phyloP scores from a whole-genome alignment of 2,113 vertebrate species.

The Cnemophilus loriae region DNA sequence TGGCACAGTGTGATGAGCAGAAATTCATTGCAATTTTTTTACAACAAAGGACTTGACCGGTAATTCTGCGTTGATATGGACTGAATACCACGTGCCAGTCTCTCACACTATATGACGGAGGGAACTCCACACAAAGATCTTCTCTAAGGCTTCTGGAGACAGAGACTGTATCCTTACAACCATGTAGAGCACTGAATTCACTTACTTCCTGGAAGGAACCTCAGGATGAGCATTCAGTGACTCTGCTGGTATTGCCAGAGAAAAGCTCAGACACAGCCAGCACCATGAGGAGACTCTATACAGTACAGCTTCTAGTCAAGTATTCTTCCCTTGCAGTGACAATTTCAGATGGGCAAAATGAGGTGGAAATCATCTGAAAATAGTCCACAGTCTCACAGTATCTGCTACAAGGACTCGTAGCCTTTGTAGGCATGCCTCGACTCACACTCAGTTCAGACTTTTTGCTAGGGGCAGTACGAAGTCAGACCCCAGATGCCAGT shows the following conservation, averaged over 20 bases:
- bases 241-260: background rate
- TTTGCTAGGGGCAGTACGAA: background rate
- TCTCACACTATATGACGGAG: background rate
- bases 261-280: background rate
- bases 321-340: background rate
- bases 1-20: background rate
- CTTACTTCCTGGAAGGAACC: background rate
- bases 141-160: background rate
- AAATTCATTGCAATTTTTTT: background rate
- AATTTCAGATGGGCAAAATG: background rate
- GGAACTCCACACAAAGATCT: background rate
- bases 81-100: accelerated
- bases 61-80: background rate
- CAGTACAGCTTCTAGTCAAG: background rate
- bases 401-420: background rate
- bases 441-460: background rate
- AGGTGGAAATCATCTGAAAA: background rate
- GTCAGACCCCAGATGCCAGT: background rate
- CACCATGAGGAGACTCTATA: background rate
- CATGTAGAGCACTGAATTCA: background rate
- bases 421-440: background rate
- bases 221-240: background rate
- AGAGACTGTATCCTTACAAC: background rate
- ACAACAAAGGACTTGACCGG: background rate
- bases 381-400: background rate